Evolutionary conservation across 2,797 vertebrate genomes (phyloP).

Genomic region (Siniperca obscura): DNA sequence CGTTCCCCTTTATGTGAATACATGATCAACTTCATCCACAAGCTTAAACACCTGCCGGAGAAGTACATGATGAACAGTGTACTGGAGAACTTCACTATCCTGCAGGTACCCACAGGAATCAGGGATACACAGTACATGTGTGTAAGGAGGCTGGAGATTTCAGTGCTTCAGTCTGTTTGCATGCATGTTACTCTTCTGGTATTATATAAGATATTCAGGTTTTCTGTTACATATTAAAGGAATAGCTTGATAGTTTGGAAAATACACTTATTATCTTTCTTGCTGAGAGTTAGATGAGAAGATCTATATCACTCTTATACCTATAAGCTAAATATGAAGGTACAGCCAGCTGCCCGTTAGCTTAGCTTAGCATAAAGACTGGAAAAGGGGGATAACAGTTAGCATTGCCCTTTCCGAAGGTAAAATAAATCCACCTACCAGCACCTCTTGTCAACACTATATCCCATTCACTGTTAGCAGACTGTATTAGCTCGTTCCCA

Average conservation of each 20-base stretch:
- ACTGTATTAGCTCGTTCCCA: not conserved
- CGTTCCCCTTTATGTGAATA: slow-evolving; percentile 97
- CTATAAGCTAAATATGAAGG: not conserved
- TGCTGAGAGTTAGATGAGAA: not conserved
- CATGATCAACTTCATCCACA: slow-evolving; percentile 99
- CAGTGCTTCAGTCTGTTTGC: not conserved
- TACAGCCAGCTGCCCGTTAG: not conserved
- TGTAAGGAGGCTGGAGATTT: not conserved
- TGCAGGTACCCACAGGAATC: slow-evolving; percentile 86
- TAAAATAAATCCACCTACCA: not conserved
- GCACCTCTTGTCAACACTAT: not conserved
- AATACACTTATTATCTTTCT: not conserved
- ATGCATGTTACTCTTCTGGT: not conserved
- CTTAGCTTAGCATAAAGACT: not conserved
- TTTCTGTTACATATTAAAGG: not conserved
- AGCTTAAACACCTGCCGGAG: slow-evolving; percentile 96
- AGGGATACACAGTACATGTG: not conserved
- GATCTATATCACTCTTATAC: not conserved
- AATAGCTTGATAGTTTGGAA: not conserved
- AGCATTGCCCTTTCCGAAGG: not conserved
- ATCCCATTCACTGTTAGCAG: not conserved
- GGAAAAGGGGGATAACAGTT: not conserved
- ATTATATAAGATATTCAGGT: not conserved
- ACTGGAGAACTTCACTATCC: slow-evolving; percentile 97
- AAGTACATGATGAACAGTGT: slow-evolving; percentile 99